These are phyloP conservation scores for Nudaria mundana DNA, from an alignment of 2,888 invertebrate species.

Conservation along the genomic window DNA sequence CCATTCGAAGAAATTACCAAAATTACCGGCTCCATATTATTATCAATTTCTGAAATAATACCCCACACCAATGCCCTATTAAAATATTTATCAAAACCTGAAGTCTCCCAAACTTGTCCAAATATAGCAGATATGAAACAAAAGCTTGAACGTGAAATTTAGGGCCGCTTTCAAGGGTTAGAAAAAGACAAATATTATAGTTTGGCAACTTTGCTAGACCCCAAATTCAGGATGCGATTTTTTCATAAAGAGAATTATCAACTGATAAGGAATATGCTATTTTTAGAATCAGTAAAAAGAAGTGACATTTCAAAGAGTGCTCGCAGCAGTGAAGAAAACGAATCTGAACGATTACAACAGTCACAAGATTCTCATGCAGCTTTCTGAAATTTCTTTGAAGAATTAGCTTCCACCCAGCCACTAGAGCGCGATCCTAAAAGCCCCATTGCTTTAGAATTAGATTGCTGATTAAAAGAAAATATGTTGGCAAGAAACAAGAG, in stretches of 20 bases:
- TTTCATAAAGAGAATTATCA: no score
- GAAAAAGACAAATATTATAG: slow-evolving; percentile 11
- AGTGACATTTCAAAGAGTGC: slow-evolving; percentile 5
- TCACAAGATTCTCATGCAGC: not conserved
- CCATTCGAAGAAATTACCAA: slow-evolving; percentile 12
- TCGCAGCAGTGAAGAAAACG: slow-evolving; percentile 3
- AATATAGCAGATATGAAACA: not conserved
- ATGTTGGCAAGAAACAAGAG: no score
- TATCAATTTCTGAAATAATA: slow-evolving; percentile 12
- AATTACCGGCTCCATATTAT: slow-evolving; percentile 9
- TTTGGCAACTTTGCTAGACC: slow-evolving; percentile 1
- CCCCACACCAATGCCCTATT: slow-evolving; percentile 5
- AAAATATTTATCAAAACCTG: slow-evolving; percentile 8
- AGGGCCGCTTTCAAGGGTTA: slow-evolving; percentile 1
- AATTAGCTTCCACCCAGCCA: not conserved
- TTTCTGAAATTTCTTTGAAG: slow-evolving; percentile 1
- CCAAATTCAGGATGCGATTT: no score
- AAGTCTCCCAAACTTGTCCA: slow-evolving; percentile 1
- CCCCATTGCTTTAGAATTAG: slow-evolving; percentile 1
- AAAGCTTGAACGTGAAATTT: not conserved
- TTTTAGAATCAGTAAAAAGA: slow-evolving; percentile 7
- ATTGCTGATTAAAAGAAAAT: not conserved
- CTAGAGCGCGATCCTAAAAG: not conserved
- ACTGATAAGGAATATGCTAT: no score
- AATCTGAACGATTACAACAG: not conserved